Evolutionary conservation across 1,140 invertebrate species (phyloP), one percentile per base, ranked within the genome.

Genomic region (Wasmannia auropunctata): DNA sequence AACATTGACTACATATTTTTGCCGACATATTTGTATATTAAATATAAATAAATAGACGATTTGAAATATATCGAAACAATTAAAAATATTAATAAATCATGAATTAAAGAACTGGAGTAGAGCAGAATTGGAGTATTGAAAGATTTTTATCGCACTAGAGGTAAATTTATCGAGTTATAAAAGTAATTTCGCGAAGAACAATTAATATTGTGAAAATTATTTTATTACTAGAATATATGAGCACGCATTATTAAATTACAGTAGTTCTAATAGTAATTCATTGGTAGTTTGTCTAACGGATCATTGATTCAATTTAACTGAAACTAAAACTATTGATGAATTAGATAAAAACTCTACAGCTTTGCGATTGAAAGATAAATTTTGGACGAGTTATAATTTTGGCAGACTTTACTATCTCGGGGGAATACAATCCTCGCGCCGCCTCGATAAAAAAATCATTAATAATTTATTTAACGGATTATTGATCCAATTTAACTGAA

Each of bases 371-470:
- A 70, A 43, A 70, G 3, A 43, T 16, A n/a, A 51, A n/a, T 22
- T 11, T 56, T 8, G 31, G 11, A 14, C 65, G 34, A 7, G 16
- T 72, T 70, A 31, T 31, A 58, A 58, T 43, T 72, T 74, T 6
- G 14, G n/a, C 34, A 58, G 11, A 3, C 28, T 34, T 19, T 5
- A 5, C 37, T 43, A 43, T 67, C 11, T 40, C 37, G 34, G 6
- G 16, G 22, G 31, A 19, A n/a, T 80, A n/a, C 67, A 58, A 37
- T 83, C 25, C 65, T 72, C 34, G 49, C 31, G 46, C 43, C 43
- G 16, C 37, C 19, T 83, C 51, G 37, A 58, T 72, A 81, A 81
- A 28, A 56, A 56, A n/a, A 34, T 31, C n/a, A n/a, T n/a, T n/a
- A n/a, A n/a, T n/a, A n/a, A n/a, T n/a, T n/a, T n/a, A 37, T 43